phyloP scores from a whole-genome alignment of 2,888 invertebrate species.

The Lamproptera curius region DNA sequence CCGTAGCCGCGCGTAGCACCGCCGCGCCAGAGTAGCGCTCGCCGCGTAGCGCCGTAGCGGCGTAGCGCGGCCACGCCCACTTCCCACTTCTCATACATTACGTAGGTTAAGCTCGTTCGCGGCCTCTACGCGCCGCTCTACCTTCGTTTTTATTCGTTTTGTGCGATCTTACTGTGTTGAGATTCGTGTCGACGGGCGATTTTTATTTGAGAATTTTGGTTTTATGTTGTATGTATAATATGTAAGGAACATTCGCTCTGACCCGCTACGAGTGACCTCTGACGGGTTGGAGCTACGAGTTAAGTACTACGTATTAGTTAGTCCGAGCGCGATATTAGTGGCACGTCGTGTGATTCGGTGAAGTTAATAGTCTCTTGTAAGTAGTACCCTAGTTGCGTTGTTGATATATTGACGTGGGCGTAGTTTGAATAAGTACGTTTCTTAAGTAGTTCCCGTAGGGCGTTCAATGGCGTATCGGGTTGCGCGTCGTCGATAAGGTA shows the following conservation, averaged over 20 bases:
- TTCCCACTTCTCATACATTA: conserved; percentile 54
- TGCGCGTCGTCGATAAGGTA: conserved; percentile 4
- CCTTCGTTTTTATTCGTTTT: not conserved
- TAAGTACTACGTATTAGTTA: not conserved
- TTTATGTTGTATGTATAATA: not conserved
- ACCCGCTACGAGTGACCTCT: no score
- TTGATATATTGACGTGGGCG: conserved; percentile 59
- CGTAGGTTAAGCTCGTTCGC: conserved; percentile 38
- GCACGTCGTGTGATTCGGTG: conserved; percentile 50
- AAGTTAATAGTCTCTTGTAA: conserved; percentile 64
- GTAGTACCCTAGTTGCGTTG: conserved; percentile 65
- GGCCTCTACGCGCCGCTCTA: not conserved
- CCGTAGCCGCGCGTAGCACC: conserved; percentile 11
- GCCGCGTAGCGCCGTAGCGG: not conserved
- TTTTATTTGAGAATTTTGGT: conserved; percentile 24
- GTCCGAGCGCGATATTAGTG: conserved; percentile 8
- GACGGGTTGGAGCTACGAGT: not conserved
- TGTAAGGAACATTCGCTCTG: conserved; percentile 28
- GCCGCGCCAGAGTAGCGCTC: conserved; percentile 26
- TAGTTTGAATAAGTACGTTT: conserved; percentile 60
- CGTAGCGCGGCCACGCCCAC: conserved; percentile 34
- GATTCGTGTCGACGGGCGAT: conserved; percentile 32
- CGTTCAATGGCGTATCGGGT: conserved; percentile 49
- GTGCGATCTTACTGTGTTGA: conserved; percentile 29
- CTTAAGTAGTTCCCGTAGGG: conserved; percentile 64